phyloP scores from a whole-genome alignment of 2,888 invertebrate genomes.

The Lamproptera curius region DNA sequence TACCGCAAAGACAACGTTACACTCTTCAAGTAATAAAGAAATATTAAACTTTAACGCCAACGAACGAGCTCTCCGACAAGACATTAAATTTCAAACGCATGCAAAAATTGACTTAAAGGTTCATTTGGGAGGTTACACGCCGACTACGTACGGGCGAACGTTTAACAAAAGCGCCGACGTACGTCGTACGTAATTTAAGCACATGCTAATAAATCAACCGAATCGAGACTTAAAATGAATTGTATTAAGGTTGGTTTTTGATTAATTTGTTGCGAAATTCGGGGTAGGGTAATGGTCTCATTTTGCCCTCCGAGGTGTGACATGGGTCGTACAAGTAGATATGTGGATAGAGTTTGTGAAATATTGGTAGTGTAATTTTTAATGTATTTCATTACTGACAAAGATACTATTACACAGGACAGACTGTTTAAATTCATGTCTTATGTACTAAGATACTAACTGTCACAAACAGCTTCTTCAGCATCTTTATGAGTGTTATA shows the following conservation, averaged over 20 bases:
- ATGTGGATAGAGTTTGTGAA: constrained; percentile 52
- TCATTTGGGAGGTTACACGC: constrained; percentile 3
- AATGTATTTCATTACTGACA: no score
- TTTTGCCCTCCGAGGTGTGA: constrained; percentile 63
- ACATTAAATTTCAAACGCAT: neutral
- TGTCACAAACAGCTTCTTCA: no score
- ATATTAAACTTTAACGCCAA: no score
- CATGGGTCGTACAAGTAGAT: constrained; percentile 46
- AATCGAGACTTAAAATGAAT: constrained; percentile 33
- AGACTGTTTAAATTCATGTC: no score
- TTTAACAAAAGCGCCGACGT: constrained; percentile 44
- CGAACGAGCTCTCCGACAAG: no score
- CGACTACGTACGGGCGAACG: constrained; percentile 36
- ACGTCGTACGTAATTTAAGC: constrained; percentile 46
- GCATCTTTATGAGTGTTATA: no score
- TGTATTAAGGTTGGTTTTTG: constrained; percentile 44
- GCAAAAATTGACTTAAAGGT: constrained; percentile 4
- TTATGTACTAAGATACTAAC: no score
- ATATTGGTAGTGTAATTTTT: constrained; percentile 57
- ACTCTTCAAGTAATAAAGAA: no score
- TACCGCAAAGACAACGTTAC: no score
- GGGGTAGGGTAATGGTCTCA: constrained; percentile 65
- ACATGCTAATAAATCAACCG: constrained; percentile 26
- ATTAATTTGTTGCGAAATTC: constrained; percentile 25
- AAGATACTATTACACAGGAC: no score